These are phyloP conservation scores for Acrocephalus scirpaceus DNA, from an alignment of 2,797 vertebrate genomes.

Conservation along the genomic window DNA sequence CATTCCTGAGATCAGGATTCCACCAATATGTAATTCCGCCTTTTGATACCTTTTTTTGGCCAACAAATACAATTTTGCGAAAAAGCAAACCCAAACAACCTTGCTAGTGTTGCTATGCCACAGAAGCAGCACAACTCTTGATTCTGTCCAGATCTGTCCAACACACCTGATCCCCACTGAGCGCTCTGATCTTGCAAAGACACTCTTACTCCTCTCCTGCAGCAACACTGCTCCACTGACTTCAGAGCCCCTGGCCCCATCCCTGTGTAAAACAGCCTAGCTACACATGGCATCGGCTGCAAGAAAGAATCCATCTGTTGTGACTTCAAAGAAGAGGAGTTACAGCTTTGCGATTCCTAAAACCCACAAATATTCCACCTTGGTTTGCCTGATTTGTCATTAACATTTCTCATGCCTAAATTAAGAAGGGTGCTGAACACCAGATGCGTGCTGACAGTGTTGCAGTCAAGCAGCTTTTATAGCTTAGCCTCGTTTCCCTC, in stretches of 20 bases:
- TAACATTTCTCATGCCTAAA: constrained; percentile 45
- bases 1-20: not conserved
- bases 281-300: not conserved
- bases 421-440: constrained; percentile 39
- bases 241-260: not conserved
- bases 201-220: not conserved
- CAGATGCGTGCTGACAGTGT: not conserved
- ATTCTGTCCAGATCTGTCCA: not conserved
- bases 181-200: not conserved
- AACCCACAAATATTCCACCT: constrained; percentile 49
- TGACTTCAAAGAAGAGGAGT: not conserved
- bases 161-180: not conserved
- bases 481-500: constrained; percentile 1
- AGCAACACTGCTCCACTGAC: not conserved
- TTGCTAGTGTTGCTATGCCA: not conserved
- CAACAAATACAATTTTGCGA: not conserved
- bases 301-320: constrained; percentile 21
- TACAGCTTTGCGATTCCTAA: not conserved
- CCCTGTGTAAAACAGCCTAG: not conserved
- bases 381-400: constrained; percentile 53
- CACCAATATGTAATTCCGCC: not conserved
- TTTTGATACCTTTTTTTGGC: not conserved
- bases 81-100: not conserved
- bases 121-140: not conserved
- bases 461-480: not conserved